Conservation (phyloP, 2,113 vertebrate species). For the Engraulis encrasicolus region DNA sequence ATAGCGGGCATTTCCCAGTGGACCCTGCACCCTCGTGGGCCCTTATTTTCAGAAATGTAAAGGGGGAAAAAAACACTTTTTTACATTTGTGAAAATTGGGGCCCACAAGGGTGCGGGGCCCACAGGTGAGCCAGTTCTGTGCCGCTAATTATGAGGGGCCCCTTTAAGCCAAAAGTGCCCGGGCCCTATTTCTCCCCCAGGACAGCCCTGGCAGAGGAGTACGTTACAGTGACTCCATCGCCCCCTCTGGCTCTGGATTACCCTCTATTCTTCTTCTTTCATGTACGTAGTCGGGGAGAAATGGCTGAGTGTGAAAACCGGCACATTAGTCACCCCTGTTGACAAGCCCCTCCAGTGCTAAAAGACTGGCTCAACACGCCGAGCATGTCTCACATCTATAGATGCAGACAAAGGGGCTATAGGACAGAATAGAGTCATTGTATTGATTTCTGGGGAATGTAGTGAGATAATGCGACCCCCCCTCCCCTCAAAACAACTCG, state of each 20-base stretch:
- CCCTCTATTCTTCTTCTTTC: background rate
- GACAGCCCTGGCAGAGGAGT: background rate
- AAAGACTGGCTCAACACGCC: background rate
- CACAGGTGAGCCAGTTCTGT: too few relatives aligned
- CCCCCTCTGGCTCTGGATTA: background rate
- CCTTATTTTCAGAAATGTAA: too few relatives aligned
- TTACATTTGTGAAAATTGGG: too few relatives aligned
- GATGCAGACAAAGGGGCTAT: background rate
- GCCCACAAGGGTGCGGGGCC: too few relatives aligned
- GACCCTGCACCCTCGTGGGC: too few relatives aligned
- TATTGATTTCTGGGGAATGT: slow-evolving; percentile 4
- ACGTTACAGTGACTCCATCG: background rate
- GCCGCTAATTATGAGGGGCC: too few relatives aligned
- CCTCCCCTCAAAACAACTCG: too few relatives aligned
- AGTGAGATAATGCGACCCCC: background rate
- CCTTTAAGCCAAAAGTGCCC: too few relatives aligned
- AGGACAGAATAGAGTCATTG: background rate
- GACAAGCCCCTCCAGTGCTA: background rate
- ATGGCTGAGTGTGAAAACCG: background rate
- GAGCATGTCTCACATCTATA: background rate
- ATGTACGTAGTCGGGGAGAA: background rate
- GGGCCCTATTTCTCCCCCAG: too few relatives aligned
- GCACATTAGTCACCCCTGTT: background rate
- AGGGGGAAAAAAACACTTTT: too few relatives aligned
- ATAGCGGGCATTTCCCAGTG: too few relatives aligned